A percentile compares a stretch with the other conserved stretches of the same genome.
These are phyloP conservation scores for Scolopax rusticola DNA, from an alignment of 2,797 vertebrate species.

Conservation along the genomic window DNA sequence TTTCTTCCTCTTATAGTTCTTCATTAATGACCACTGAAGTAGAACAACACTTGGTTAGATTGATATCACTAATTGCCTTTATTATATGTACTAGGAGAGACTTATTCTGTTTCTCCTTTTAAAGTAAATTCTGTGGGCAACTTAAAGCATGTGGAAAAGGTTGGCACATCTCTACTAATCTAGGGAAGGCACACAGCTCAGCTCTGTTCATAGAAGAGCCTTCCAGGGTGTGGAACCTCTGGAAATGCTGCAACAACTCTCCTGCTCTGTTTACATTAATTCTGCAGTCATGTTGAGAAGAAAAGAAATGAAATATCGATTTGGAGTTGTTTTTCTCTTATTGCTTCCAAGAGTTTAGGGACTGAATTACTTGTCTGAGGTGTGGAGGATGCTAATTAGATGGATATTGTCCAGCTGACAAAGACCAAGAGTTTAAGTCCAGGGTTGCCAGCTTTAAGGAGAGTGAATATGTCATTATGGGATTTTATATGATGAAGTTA, in stretches of 20 bases:
- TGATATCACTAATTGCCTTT: neutral
- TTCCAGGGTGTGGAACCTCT: neutral
- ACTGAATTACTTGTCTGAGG: neutral
- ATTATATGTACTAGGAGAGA: neutral
- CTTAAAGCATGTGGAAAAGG: neutral
- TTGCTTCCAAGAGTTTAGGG: neutral
- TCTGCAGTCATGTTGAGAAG: neutral
- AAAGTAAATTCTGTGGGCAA: neutral
- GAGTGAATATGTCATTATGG: neutral
- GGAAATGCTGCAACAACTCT: neutral
- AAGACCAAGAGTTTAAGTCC: neutral
- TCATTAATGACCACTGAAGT: constrained; percentile 6
- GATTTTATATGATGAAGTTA: neutral
- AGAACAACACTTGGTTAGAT: neutral
- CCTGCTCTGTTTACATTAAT: neutral
- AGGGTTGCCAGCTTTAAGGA: neutral
- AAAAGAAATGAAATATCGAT: neutral
- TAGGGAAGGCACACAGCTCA: neutral
- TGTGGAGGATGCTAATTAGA: neutral
- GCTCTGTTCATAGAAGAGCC: neutral
- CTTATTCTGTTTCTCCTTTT: neutral
- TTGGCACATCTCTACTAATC: neutral
- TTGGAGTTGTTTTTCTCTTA: neutral
- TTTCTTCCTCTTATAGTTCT: neutral
- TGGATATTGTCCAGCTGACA: neutral